Evolutionary conservation across 2,888 invertebrate genomes (phyloP).

Genomic region (Watsonalla cultraria): DNA sequence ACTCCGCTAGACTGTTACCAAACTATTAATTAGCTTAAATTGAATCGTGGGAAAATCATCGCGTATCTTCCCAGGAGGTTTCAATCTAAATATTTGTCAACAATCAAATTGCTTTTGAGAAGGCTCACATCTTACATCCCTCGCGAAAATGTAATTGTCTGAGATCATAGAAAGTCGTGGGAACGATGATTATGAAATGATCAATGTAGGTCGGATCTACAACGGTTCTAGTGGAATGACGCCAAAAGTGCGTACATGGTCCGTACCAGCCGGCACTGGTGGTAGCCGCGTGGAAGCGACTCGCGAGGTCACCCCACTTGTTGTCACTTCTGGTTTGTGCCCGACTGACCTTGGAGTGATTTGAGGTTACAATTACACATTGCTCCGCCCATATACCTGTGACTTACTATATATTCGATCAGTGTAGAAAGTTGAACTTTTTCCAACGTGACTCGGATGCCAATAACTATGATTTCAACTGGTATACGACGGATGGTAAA

Average conservation of each 20-base stretch:
- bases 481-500: slow-evolving; percentile 22
- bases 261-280: slow-evolving; percentile 10
- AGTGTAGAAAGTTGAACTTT: slow-evolving; percentile 65
- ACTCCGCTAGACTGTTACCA: not conserved
- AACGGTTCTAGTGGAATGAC: slow-evolving; percentile 13
- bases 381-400: slow-evolving; percentile 36
- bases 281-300: slow-evolving; percentile 42
- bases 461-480: slow-evolving; percentile 39
- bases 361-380: slow-evolving; percentile 63
- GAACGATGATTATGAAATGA: slow-evolving; percentile 12
- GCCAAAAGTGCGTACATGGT: slow-evolving; percentile 25
- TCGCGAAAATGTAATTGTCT: slow-evolving; percentile 17
- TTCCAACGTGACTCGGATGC: slow-evolving; percentile 57
- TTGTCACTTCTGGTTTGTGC: slow-evolving; percentile 62
- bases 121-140: slow-evolving; percentile 9
- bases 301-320: slow-evolving; percentile 58
- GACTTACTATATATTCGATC: slow-evolving; percentile 38
- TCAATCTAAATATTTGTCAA: slow-evolving; percentile 2
- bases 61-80: not conserved
- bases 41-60: slow-evolving; percentile 40
- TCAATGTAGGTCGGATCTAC: slow-evolving; percentile 11
- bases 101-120: slow-evolving; percentile 12
- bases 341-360: slow-evolving; percentile 59
- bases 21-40: slow-evolving; percentile 14
- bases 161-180: slow-evolving; percentile 16